These are phyloP conservation scores for Mycteria americana DNA, from an alignment of 2,797 vertebrate species.

Conservation along the genomic window DNA sequence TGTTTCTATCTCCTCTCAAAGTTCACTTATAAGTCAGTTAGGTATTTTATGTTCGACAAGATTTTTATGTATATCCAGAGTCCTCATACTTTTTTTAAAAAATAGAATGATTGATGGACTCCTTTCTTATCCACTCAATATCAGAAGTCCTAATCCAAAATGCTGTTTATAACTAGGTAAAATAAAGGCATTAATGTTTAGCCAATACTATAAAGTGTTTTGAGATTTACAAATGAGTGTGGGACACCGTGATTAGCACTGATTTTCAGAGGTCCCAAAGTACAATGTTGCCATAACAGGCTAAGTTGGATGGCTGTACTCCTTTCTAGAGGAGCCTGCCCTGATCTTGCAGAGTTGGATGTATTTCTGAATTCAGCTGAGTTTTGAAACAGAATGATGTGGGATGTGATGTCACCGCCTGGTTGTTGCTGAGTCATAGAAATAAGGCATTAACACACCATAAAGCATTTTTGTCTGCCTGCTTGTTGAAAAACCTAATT, in stretches of 20 bases:
- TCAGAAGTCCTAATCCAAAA: neutral
- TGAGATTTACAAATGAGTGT: neutral
- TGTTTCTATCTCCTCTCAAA: neutral
- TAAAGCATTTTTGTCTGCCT: neutral
- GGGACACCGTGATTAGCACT: neutral
- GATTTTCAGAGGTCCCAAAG: neutral
- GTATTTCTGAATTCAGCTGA: neutral
- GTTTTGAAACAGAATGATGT: neutral
- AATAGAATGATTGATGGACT: neutral
- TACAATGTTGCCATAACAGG: neutral
- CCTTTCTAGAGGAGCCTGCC: neutral
- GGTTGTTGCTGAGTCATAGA: neutral
- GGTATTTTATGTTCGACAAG: neutral
- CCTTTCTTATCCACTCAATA: neutral
- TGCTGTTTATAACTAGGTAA: neutral
- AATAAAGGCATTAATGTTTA: neutral
- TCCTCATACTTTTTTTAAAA: neutral
- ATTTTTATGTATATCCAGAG: neutral
- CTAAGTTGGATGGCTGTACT: neutral
- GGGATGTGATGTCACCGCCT: neutral
- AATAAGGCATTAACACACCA: neutral
- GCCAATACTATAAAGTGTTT: neutral
- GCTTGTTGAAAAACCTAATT: neutral
- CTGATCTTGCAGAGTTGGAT: neutral
- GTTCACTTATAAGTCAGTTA: neutral